Percentiles rank a stretch among this genome's conserved stretches.
Evolutionary conservation across 2,888 invertebrate species (phyloP).

Genomic region (Pharmacophagus antenor): DNA sequence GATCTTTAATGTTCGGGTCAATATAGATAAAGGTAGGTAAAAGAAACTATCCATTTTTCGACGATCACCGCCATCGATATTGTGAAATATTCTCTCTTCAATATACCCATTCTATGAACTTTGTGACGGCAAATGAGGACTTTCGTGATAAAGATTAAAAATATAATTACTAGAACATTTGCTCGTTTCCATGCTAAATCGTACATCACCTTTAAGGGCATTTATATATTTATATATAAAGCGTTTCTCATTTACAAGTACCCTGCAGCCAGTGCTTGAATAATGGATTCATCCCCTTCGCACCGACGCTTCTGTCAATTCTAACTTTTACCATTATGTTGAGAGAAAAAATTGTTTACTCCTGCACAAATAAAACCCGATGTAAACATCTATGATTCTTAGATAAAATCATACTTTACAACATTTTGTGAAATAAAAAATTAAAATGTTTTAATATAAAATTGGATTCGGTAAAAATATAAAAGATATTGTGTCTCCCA

Average conservation of each 20-base stretch:
- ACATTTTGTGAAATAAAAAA: conserved; percentile 2
- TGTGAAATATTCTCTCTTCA: conserved; percentile 29
- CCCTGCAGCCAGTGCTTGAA: conserved; percentile 3
- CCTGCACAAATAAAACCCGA: conserved; percentile 9
- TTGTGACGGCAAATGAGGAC: conserved; percentile 44
- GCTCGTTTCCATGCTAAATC: conserved; percentile 45
- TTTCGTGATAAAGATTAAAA: conserved; percentile 53
- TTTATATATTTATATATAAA: conserved; percentile 32
- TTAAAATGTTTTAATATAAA: conserved; percentile 16
- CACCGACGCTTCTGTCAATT: conserved; percentile 18
- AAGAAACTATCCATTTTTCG: background rate
- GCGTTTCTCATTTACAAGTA: conserved; percentile 29
- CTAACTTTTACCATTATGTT: conserved; percentile 4
- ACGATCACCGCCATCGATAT: background rate
- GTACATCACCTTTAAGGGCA: conserved; percentile 23
- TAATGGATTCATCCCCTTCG: conserved; percentile 13
- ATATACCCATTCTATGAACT: conserved; percentile 40
- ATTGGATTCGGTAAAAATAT: conserved; percentile 30
- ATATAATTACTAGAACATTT: conserved; percentile 49
- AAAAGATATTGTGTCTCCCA: conserved; percentile 36
- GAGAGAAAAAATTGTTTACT: conserved; percentile 10
- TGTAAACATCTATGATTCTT: conserved; percentile 4
- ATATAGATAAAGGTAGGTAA: background rate
- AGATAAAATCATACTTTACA: conserved; percentile 3
- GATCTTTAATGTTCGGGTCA: background rate